A percentile compares a stretch with the other conserved stretches of the same genome.
Evolutionary conservation across 2,888 invertebrate species (phyloP).

Genomic region (Rhaphigaster nebulosa): DNA sequence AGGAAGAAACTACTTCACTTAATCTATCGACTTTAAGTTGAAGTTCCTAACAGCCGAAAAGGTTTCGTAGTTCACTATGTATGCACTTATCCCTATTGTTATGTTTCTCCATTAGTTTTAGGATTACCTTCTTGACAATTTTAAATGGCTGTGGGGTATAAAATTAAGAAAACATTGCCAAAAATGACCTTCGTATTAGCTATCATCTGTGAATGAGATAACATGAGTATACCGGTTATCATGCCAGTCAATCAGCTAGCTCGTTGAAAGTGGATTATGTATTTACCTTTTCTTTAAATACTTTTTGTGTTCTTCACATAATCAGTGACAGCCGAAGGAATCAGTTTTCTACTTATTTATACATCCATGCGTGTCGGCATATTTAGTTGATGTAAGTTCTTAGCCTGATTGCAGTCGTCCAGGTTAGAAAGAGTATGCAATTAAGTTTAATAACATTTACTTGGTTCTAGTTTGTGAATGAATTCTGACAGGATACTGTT

Average conservation of each 20-base stretch:
- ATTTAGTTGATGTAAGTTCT: constrained; percentile 19
- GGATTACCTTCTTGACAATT: neutral
- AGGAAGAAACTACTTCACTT: neutral
- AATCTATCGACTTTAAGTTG: neutral
- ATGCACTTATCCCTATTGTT: neutral
- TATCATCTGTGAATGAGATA: constrained; percentile 35
- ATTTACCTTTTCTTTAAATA: neutral
- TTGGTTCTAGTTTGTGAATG: neutral
- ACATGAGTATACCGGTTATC: constrained; percentile 26
- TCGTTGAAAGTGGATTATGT: constrained; percentile 24
- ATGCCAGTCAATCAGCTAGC: constrained; percentile 19
- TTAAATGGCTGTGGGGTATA: neutral
- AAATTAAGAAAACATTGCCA: constrained; percentile 23
- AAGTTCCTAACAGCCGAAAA: neutral
- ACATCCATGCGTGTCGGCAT: constrained; percentile 2
- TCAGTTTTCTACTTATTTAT: neutral
- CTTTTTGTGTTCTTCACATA: neutral
- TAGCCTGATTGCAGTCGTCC: neutral
- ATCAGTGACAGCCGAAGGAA: neutral
- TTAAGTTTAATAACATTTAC: constrained; percentile 10
- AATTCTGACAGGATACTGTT: neutral
- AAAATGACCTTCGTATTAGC: constrained; percentile 38
- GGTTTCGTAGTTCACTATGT: neutral
- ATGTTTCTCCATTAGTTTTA: neutral
- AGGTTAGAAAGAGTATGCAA: constrained; percentile 20